A percentile compares a stretch with the other conserved stretches of the same genome.
Evolutionary conservation across 2,113 vertebrate species (phyloP).

Genomic region (Aythya baeri): DNA sequence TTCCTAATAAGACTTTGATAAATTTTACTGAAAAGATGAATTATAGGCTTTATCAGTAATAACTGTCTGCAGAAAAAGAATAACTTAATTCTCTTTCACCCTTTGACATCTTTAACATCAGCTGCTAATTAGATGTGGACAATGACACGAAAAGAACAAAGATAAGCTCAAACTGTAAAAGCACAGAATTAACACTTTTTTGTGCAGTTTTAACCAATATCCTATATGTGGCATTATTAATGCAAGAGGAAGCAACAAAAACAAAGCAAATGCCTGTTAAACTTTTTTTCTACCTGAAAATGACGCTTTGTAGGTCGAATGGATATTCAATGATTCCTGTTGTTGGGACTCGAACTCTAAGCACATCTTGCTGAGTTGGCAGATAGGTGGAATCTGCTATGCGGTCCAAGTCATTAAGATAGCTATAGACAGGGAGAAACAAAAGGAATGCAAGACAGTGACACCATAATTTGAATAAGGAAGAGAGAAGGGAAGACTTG

Average conservation of each 20-base stretch:
- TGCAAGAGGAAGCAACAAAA: neutral
- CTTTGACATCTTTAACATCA: neutral
- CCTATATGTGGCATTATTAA: neutral
- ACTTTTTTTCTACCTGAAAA: constrained; percentile 88
- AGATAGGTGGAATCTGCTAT: constrained; percentile 82
- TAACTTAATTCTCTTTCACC: neutral
- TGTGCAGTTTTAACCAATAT: neutral
- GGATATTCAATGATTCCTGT: constrained; percentile 91
- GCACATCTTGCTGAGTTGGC: constrained; percentile 86
- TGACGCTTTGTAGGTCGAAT: constrained; percentile 94
- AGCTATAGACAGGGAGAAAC: constrained; percentile 78
- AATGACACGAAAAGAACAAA: neutral
- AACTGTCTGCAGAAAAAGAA: neutral
- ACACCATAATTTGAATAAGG: constrained; percentile 20
- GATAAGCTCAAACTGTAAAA: neutral
- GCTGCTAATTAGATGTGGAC: neutral
- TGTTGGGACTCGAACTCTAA: constrained; percentile 86
- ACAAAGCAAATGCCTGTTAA: neutral
- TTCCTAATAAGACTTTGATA: neutral
- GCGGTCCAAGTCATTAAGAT: constrained; percentile 86
- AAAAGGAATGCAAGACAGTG: constrained; percentile 70
- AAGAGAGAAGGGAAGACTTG: constrained; percentile 19
- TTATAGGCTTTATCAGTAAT: neutral
- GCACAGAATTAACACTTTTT: neutral
- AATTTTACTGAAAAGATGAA: neutral